A percentile compares a stretch with the other conserved stretches of the same genome.
phyloP scores from a whole-genome alignment of 2,113 vertebrate species.

The Tetraodon nigroviridis region DNA sequence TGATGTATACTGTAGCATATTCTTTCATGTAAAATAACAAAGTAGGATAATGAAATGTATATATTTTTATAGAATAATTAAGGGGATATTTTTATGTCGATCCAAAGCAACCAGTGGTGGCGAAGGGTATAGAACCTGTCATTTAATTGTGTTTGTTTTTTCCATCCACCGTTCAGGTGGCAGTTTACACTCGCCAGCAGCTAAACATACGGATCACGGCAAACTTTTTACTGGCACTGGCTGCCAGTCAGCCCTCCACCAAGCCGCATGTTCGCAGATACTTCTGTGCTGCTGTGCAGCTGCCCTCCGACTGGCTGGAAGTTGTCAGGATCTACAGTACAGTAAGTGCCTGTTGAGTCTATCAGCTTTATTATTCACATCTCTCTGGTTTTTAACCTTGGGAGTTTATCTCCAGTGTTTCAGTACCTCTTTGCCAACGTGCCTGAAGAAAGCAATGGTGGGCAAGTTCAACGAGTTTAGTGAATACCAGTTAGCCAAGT shows the following conservation, averaged over 20 bases:
- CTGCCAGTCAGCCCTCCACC: slow-evolving; percentile 71
- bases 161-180: slow-evolving; percentile 67
- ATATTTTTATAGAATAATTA: too few relatives aligned
- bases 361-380: background rate
- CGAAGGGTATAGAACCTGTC: background rate
- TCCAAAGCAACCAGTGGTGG: background rate
- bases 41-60: too few relatives aligned
- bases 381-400: background rate
- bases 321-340: slow-evolving; percentile 75
- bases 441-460: slow-evolving; percentile 79
- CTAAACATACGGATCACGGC: slow-evolving; percentile 83
- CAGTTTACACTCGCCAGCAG: slow-evolving; percentile 83
- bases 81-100: background rate
- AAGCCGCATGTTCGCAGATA: slow-evolving; percentile 81
- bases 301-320: slow-evolving; percentile 89
- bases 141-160: background rate
- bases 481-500: slow-evolving; percentile 88
- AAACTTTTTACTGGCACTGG: slow-evolving; percentile 81
- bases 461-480: slow-evolving; percentile 85
- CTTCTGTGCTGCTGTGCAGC: slow-evolving; percentile 77
- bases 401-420: slow-evolving; percentile 66
- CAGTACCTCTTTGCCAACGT: slow-evolving; percentile 73
- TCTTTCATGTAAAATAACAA: too few relatives aligned
- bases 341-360: slow-evolving; percentile 37
- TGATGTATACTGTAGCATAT: too few relatives aligned